phyloP scores from a whole-genome alignment of 2,113 vertebrate genomes.

The Lethenteron reissneri region DNA sequence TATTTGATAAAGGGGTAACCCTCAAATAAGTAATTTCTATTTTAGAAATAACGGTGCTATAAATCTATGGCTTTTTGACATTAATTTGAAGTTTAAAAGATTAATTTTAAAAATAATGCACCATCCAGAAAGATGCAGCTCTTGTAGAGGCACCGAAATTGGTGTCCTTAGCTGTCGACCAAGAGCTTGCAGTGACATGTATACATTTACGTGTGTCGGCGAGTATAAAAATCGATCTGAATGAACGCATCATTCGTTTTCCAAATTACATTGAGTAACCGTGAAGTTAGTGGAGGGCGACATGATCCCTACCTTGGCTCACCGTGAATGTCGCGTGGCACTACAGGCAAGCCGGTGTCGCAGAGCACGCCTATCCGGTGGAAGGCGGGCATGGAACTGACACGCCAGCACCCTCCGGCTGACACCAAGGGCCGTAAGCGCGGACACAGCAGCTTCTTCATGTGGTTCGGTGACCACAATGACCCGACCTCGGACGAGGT shows the following conservation, averaged over 20 bases:
- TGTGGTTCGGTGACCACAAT: constrained; percentile 7
- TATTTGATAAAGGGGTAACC: too few relatives aligned
- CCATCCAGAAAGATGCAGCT: too few relatives aligned
- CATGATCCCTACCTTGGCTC: background rate
- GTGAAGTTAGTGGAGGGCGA: background rate
- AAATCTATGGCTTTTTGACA: too few relatives aligned
- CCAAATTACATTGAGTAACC: background rate
- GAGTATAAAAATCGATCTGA: background rate
- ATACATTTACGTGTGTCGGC: too few relatives aligned
- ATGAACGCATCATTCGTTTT: background rate
- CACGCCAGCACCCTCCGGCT: background rate
- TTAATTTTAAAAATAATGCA: too few relatives aligned
- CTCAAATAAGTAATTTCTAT: too few relatives aligned
- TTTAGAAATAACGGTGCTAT: too few relatives aligned
- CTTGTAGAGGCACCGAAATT: background rate
- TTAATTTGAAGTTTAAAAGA: too few relatives aligned
- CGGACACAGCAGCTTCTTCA: constrained; percentile 7
- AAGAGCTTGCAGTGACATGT: background rate
- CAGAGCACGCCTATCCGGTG: constrained; percentile 8
- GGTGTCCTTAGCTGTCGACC: background rate
- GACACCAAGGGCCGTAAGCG: constrained; percentile 4
- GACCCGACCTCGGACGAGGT: constrained; percentile 8
- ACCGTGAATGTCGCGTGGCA: background rate
- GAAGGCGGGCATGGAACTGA: constrained; percentile 9
- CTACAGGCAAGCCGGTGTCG: constrained; percentile 7